Base-by-base conservation (phyloP, 2,888 invertebrate species). In the Hypena proboscidalis region DNA sequence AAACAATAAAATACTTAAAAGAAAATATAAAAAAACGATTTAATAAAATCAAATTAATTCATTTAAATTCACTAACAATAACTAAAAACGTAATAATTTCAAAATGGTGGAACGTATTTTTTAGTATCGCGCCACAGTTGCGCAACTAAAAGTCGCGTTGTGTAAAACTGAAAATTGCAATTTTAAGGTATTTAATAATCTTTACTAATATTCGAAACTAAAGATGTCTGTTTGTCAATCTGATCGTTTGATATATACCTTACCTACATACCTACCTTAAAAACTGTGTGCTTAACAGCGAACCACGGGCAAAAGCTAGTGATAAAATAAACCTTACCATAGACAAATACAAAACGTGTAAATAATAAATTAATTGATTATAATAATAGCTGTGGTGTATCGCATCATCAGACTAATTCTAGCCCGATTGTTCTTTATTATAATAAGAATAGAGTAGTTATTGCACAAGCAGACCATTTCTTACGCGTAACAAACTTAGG, bases 401-500 rank as follows among this genome's bases (percentile, higher is more conserved):
- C n/a, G 11, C 25, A 44, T 32, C 41, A 50, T 32, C 34, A 32
- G 34, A 32, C 26, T 5, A 38, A 53, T 39, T 48, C 36, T 22
- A 54, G 39, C 21, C 46, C 54, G 38, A 22, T 15, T 40, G 30
- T 30, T 32, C 32, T 25, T 42, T 25, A 45, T 41, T 14, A 11
- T 3, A 37, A 39, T 35, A 55, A 29, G 17, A 13, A 38, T 42
- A 53, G 17, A 31, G 43, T 44, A 26, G 14, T 11, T 61, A 61
- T 61, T 61, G 60, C 63, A 63, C 58, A 30, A 46, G 44, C 54
- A 47, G 34, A 57, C 38, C 4, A 13, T 19, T 27, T 9, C 22
- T 9, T 1, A 15, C 25, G 19, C 27, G 15, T 5, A 17, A n/a
- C n/a, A n/a, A n/a, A n/a, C n/a, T n/a, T n/a, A n/a, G n/a, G n/a